These are phyloP conservation scores for Sinopyrophorus schimmeli DNA, from an alignment of 2,888 invertebrate genomes.

Conservation along the genomic window DNA sequence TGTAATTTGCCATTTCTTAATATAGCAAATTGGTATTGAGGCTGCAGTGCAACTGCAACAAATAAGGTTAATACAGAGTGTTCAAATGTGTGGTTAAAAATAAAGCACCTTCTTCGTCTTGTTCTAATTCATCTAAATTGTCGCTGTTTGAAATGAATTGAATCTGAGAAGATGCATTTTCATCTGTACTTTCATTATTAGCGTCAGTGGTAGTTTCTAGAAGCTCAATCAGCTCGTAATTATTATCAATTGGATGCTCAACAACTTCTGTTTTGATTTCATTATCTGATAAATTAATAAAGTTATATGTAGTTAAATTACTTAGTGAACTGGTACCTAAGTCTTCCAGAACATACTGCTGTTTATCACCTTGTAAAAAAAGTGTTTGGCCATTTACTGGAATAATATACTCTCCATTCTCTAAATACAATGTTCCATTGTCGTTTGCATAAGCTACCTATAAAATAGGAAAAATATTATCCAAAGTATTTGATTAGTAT, in stretches of 20 bases:
- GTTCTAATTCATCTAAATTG: no score
- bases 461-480: conserved; percentile 1
- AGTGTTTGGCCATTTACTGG: conserved; percentile 26
- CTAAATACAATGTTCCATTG: conserved; percentile 20
- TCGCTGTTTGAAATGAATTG: no score
- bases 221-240: not conserved
- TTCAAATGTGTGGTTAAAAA: not conserved
- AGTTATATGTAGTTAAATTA: no score
- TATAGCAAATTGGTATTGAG: conserved; percentile 35
- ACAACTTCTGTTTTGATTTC: no score
- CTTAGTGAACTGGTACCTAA: no score
- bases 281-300: no score
- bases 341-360: no score
- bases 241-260: conserved; percentile 15
- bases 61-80: not conserved
- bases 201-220: not conserved
- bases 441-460: conserved; percentile 23
- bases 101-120: conserved; percentile 1
- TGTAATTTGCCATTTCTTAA: conserved; percentile 39
- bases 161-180: no score
- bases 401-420: conserved; percentile 30
- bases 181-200: conserved; percentile 1
- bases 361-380: conserved; percentile 23
- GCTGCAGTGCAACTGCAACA: conserved; percentile 1
- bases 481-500: not conserved